Evolutionary conservation across 2,113 vertebrate genomes (phyloP), one percentile per base, ranked within the genome.

Genomic region (Oreamnos americanus): DNA sequence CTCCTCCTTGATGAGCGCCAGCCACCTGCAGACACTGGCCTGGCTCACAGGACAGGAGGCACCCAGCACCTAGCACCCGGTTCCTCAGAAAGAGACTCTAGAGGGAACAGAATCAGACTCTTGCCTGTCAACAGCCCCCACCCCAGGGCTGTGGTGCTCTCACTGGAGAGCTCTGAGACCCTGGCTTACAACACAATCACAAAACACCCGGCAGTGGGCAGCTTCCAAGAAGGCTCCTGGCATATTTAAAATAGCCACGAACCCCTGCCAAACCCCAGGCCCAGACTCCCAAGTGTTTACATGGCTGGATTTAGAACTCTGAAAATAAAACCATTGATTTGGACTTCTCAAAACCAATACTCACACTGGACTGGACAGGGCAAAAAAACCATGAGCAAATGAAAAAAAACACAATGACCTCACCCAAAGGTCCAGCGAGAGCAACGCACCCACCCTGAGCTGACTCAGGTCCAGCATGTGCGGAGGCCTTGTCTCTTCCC

Each of bases 321-420:
- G 25, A 92, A 92, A 96, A 98, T 79, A 91, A 93, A 94, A 62
- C 60, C 91, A 58, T 36, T 16, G 83, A 93, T 88, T 47, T 89
- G 16, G 33, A 60, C 64, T 74, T 96, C 87, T 58, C 53, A 1
- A 97, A 96, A 91, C 88, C 67, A 89, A 47, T 36, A 57, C 81
- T 76, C 78, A 21, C 5, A 64, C 64, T 43, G 71, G 90, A 62
- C 55, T 15, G n/a, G 39, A 47, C 43, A 7, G 39, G 45, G 71
- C 16, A 36, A 9, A 26, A 57, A 82, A 33, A 87, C 17, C 57
- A 58, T 2, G 30, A 62, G 43, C 16, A 6, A 23, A 45, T 49
- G 5, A 1, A 12, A 21, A 76, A 23, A 94, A 82, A 60, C 79
- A 60, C 47, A 49, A 21, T 6, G 39, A 26, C 87, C n/a, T 76